Conservation (phyloP, 2,797 vertebrate genomes). For the Sardinella longiceps region DNA sequence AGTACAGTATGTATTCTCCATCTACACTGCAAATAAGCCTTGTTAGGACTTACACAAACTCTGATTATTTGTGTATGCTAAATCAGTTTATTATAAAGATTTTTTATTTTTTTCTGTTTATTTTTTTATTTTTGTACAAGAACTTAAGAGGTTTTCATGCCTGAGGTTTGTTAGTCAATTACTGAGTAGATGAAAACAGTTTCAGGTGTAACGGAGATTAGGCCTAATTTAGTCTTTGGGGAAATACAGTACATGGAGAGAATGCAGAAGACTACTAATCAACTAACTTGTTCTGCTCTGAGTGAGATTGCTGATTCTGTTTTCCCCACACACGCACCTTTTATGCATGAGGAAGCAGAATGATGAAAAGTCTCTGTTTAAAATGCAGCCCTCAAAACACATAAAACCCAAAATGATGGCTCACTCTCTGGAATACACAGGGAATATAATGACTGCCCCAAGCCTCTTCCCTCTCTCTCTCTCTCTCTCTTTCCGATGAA, state of each 20-base stretch:
- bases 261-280: neutral
- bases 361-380: slow-evolving; percentile 30
- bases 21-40: neutral
- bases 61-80: neutral
- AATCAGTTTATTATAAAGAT: neutral
- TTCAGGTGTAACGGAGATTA: neutral
- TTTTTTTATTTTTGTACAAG: neutral
- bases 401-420: slow-evolving; percentile 22
- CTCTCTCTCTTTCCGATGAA: neutral
- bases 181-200: neutral
- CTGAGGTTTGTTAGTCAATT: neutral
- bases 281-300: neutral
- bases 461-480: neutral
- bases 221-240: neutral
- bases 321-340: neutral
- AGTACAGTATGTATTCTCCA: neutral
- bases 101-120: neutral
- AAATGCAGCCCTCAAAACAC: slow-evolving; percentile 2
- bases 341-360: slow-evolving; percentile 2
- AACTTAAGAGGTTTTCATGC: neutral
- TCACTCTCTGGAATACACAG: slow-evolving; percentile 3
- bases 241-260: neutral
- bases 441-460: neutral
- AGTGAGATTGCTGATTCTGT: neutral
- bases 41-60: neutral